Evolutionary conservation across 2,113 vertebrate genomes (phyloP).

Genomic region (Erythrolamprus reginae): DNA sequence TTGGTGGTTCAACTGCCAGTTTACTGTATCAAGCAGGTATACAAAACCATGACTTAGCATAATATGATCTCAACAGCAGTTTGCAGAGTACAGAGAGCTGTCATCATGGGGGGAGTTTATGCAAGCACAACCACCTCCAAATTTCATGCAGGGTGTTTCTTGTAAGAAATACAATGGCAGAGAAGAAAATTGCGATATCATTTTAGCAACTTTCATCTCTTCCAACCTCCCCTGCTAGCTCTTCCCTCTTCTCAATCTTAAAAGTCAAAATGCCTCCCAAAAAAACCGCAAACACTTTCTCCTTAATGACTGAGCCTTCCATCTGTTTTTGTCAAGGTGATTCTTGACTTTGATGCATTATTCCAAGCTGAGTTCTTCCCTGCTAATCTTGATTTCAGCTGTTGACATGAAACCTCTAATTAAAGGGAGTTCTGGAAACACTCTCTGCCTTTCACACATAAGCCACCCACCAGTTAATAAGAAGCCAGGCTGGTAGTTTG

Average conservation of each 20-base stretch:
- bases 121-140: background rate
- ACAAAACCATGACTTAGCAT: background rate
- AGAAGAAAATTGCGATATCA: background rate
- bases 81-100: background rate
- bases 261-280: slow-evolving; percentile 37
- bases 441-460: background rate
- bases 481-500: background rate
- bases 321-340: slow-evolving; percentile 57
- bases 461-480: background rate
- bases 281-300: slow-evolving; percentile 48
- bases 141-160: slow-evolving; percentile 7
- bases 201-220: background rate
- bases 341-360: slow-evolving; percentile 25
- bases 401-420: slow-evolving; percentile 58
- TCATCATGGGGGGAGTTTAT: background rate
- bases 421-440: slow-evolving; percentile 42
- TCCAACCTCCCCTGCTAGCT: background rate
- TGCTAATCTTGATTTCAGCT: slow-evolving; percentile 52
- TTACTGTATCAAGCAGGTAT: background rate
- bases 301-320: slow-evolving; percentile 52
- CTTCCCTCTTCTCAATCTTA: slow-evolving; percentile 32
- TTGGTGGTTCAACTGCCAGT: background rate
- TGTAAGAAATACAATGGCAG: slow-evolving; percentile 30
- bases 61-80: background rate
- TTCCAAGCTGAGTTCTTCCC: slow-evolving; percentile 27